Evolutionary conservation across 1,140 invertebrate species (phyloP).

Genomic region (Drosophila yakuba): DNA sequence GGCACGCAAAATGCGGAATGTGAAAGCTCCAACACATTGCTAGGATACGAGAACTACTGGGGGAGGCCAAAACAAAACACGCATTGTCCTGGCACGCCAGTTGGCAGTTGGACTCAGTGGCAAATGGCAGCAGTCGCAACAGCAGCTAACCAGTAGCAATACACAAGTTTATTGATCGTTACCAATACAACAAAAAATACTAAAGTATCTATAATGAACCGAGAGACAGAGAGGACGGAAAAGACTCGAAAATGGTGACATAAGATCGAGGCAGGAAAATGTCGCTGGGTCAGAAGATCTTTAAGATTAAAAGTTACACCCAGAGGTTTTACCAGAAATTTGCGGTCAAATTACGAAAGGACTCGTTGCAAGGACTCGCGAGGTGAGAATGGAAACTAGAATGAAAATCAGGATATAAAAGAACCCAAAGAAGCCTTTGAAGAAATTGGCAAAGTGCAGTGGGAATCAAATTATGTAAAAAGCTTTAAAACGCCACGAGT

Average conservation of each 20-base stretch:
- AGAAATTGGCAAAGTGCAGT: too few relatives aligned
- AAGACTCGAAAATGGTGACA: conserved; percentile 66
- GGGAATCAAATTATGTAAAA: not conserved
- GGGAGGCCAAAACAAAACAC: conserved; percentile 82
- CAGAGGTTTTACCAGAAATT: conserved; percentile 72
- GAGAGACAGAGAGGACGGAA: conserved; percentile 11
- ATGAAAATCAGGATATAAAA: not conserved
- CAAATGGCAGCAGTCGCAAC: conserved; percentile 65
- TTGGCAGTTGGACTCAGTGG: conserved; percentile 73
- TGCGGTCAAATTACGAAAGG: conserved; percentile 69
- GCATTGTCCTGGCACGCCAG: conserved; percentile 66
- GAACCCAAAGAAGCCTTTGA: not conserved
- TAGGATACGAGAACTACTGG: conserved; percentile 62
- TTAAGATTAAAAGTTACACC: conserved; percentile 77
- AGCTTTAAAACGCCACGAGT: not conserved
- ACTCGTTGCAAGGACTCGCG: conserved; percentile 60
- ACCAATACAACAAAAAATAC: not conserved
- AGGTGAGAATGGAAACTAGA: conserved; percentile 47
- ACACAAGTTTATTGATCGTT: conserved; percentile 26
- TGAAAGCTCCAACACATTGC: conserved; percentile 69
- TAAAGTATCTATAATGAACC: conserved; percentile 25
- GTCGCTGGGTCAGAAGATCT: conserved; percentile 81
- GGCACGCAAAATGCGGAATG: conserved; percentile 63
- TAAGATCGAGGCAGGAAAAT: conserved; percentile 60
- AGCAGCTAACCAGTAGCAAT: conserved; percentile 41